phyloP scores from a whole-genome alignment of 2,888 invertebrate genomes.

The Maniola hyperantus region DNA sequence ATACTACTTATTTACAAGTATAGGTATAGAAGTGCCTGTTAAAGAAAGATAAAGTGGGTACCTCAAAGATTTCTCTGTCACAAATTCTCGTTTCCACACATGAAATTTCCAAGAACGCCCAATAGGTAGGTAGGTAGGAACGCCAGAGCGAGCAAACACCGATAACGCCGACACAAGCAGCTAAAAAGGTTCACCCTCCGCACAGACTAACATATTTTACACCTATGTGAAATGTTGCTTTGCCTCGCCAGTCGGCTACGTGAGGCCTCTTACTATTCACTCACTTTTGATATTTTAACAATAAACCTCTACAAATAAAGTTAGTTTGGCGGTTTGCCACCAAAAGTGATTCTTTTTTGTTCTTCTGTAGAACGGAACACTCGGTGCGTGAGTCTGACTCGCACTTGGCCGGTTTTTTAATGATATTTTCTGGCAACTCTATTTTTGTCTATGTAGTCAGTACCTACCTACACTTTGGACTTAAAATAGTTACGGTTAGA shows the following conservation, averaged over 20 bases:
- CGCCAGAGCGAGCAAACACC: constrained; percentile 41
- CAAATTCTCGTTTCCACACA: constrained; percentile 18
- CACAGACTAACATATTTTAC: constrained; percentile 37
- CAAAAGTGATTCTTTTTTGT: no score
- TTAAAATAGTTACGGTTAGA: no score
- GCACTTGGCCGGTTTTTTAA: no score
- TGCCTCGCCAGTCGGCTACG: neutral
- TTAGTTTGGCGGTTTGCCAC: no score
- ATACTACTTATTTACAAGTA: no score
- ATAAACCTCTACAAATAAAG: no score
- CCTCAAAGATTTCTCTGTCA: constrained; percentile 10
- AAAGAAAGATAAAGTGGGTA: neutral
- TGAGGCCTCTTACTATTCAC: neutral
- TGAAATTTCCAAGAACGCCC: constrained; percentile 28
- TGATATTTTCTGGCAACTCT: no score
- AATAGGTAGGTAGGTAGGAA: constrained; percentile 7
- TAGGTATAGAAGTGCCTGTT: neutral
- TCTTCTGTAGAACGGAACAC: no score
- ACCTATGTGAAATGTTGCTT: constrained; percentile 32
- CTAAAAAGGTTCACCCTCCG: constrained; percentile 45
- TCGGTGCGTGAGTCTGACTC: no score
- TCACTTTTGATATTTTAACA: no score
- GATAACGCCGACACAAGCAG: constrained; percentile 46
- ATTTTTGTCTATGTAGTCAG: no score
- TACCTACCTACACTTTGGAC: no score